Conservation (phyloP, 2,113 vertebrate genomes). For the Muntiacus muntjak region DNA sequence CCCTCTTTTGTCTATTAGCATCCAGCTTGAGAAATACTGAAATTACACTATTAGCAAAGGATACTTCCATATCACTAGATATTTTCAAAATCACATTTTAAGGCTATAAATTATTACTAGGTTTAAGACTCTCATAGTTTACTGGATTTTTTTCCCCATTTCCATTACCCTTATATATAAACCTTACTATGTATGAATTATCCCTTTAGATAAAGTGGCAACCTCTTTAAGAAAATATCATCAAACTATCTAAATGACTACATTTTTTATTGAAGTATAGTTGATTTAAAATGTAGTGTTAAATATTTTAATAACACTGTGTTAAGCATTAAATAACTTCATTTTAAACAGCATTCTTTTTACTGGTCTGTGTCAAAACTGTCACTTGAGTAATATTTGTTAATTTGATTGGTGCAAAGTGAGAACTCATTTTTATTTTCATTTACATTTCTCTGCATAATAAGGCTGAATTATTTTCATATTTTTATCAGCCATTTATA, state of each 20-base stretch:
- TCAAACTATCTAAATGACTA: not conserved
- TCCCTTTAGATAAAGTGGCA: not conserved
- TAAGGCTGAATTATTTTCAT: not conserved
- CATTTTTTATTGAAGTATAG: not conserved
- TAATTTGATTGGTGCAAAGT: not conserved
- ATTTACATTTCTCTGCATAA: not conserved
- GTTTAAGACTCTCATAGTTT: not conserved
- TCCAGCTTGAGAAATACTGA: not conserved
- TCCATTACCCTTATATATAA: not conserved
- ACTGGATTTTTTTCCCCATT: not conserved
- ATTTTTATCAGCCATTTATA: not conserved
- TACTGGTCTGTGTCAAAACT: not conserved
- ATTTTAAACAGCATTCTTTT: not conserved
- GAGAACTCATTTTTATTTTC: not conserved
- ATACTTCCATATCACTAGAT: not conserved
- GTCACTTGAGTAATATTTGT: not conserved
- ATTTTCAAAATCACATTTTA: not conserved
- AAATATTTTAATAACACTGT: not conserved
- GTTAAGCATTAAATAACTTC: not conserved
- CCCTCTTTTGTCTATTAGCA: not conserved
- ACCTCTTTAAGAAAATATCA: not conserved
- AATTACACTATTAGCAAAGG: not conserved
- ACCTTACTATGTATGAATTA: not conserved
- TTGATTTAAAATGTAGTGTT: not conserved
- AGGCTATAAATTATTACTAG: not conserved